Evolutionary conservation across 1,140 invertebrate genomes (phyloP).

Genomic region (Pollicipes pollicipes): DNA sequence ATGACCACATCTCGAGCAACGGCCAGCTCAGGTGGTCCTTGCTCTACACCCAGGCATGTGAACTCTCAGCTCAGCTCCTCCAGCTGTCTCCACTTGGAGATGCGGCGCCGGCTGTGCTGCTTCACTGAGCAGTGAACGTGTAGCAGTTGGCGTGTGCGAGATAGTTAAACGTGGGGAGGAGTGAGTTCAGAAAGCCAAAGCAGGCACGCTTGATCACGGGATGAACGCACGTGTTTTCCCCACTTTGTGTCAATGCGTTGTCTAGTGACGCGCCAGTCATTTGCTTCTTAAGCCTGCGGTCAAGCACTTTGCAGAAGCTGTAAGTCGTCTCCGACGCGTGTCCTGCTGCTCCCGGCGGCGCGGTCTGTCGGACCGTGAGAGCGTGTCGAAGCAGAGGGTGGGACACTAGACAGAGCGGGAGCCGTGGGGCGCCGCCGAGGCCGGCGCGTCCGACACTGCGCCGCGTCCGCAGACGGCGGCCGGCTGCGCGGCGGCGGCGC

Average conservation of each 20-base stretch:
- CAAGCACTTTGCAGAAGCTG: neutral
- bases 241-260: no score
- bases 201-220: no score
- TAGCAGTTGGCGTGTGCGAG: neutral
- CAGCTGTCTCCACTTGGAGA: neutral
- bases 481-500: conserved; percentile 11
- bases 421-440: conserved; percentile 6
- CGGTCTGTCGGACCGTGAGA: no score
- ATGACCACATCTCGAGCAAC: conserved; percentile 11
- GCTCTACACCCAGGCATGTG: conserved; percentile 14
- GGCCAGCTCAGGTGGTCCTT: conserved; percentile 13
- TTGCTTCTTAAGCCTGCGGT: no score
- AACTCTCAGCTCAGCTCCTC: neutral
- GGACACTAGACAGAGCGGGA: neutral
- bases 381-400: neutral
- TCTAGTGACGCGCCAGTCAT: no score
- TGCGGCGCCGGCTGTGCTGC: neutral
- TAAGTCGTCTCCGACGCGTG: neutral
- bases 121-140: neutral
- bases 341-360: neutral
- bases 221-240: no score
- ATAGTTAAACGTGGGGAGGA: no score
- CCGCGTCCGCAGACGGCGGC: conserved; percentile 9
- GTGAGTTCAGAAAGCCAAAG: no score
- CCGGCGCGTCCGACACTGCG: conserved; percentile 9